A percentile compares a stretch with the other conserved stretches of the same genome.
Evolutionary conservation across 37 sponge, comb jelly and placozoan species (phyloP).

Genomic region (Lycopodina hypogea): DNA sequence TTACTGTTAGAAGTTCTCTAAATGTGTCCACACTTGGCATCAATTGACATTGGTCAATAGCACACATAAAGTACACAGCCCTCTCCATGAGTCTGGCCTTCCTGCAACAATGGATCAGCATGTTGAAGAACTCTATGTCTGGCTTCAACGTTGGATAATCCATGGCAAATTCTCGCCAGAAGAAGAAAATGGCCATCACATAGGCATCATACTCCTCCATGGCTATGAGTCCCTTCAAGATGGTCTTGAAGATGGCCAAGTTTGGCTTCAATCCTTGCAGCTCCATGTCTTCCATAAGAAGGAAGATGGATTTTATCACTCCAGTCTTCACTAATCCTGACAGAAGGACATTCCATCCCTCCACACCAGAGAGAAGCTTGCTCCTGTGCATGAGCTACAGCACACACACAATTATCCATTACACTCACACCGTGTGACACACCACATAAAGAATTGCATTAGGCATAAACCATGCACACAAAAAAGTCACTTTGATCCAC

Average conservation of each 20-base stretch:
- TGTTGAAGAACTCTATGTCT: conserved; percentile 21
- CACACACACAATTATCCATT: too few species aligned
- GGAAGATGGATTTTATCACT: conserved; percentile 5
- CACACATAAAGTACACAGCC: conserved; percentile 10
- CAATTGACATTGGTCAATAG: neutral
- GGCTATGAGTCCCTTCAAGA: neutral
- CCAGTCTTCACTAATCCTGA: neutral
- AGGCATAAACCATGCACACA: too few species aligned
- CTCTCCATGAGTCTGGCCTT: neutral
- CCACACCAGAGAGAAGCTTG: neutral
- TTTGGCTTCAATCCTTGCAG: neutral
- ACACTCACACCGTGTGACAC: too few species aligned
- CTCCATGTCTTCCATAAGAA: conserved; percentile 3
- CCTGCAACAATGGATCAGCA: conserved; percentile 16
- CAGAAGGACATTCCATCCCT: conserved; percentile 26
- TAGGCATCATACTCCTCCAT: neutral
- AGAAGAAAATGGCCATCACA: neutral
- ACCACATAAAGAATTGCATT: too few species aligned
- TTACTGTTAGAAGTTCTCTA: conserved; percentile 10
- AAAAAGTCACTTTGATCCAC: too few species aligned
- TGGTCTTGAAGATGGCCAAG: conserved; percentile 13
- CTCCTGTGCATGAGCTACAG: conserved; percentile 4
- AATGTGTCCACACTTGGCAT: conserved; percentile 13
- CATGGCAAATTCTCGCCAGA: conserved; percentile 14
- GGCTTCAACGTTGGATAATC: conserved; percentile 8